Percentiles rank a stretch among this genome's conserved stretches.
These are phyloP conservation scores for Trachurus trachurus DNA, from an alignment of 2,797 vertebrate genomes.

Conservation along the genomic window DNA sequence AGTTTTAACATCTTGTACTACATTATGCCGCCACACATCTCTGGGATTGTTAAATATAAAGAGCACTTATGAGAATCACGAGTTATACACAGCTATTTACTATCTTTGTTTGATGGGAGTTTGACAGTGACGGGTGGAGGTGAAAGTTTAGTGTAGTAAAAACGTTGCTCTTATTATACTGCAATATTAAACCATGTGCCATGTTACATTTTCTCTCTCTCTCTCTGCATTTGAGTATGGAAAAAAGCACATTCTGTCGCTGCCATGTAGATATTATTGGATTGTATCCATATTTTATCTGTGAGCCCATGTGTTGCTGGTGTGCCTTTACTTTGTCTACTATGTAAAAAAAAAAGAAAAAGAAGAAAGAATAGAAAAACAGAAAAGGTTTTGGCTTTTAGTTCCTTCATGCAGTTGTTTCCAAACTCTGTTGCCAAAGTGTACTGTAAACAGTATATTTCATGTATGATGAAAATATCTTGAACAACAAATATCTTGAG, in stretches of 20 bases:
- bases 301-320: constrained; percentile 50
- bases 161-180: constrained; percentile 32
- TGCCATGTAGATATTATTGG: constrained; percentile 47
- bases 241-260: constrained; percentile 9
- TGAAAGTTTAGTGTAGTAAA: constrained; percentile 18
- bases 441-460: constrained; percentile 31
- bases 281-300: constrained; percentile 42
- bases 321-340: constrained; percentile 65
- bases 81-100: constrained; percentile 7
- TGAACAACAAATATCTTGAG: neutral
- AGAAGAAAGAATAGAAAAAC: neutral
- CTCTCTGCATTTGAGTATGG: constrained; percentile 21
- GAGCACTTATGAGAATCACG: constrained; percentile 42
- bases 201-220: constrained; percentile 37
- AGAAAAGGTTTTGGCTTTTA: neutral
- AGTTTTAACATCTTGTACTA: constrained; percentile 27
- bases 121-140: constrained; percentile 28
- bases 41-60: constrained; percentile 32
- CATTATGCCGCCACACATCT: constrained; percentile 3
- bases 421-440: constrained; percentile 61
- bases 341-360: constrained; percentile 19
- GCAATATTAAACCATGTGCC: constrained; percentile 50
- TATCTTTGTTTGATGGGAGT: constrained; percentile 15
- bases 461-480: constrained; percentile 31
- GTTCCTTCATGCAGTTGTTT: constrained; percentile 31